Percentiles rank a stretch among this genome's conserved stretches.
Conservation (phyloP, 2,113 vertebrate species). For the Oncorhynchus clarkii region DNA sequence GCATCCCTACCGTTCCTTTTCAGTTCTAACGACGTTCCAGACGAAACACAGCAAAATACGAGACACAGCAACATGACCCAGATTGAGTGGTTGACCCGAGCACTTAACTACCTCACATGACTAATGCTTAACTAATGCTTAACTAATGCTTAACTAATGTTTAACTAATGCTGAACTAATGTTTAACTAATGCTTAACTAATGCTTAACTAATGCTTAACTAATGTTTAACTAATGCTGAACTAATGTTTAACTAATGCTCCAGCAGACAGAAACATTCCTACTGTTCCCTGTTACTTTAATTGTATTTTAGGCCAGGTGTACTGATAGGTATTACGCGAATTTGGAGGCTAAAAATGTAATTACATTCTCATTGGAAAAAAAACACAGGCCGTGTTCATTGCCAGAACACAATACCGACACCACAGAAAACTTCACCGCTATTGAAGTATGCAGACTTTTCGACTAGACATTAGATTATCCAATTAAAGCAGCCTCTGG, state of each 20-base stretch:
- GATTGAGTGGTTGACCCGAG: neutral
- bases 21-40: neutral
- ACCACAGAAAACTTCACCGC: neutral
- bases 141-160: neutral
- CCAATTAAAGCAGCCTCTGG: conserved; percentile 20
- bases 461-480: conserved; percentile 13
- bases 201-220: neutral
- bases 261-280: conserved; percentile 58
- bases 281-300: conserved; percentile 18
- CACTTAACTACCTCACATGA: neutral
- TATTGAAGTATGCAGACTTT: neutral
- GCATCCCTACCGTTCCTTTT: conserved; percentile 13
- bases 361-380: conserved; percentile 32
- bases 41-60: neutral
- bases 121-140: neutral
- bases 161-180: neutral
- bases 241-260: neutral
- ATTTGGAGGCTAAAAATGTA: conserved; percentile 45
- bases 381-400: conserved; percentile 16
- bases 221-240: neutral
- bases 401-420: conserved; percentile 11
- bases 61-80: neutral
- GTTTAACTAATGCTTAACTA: neutral
- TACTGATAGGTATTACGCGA: conserved; percentile 47
- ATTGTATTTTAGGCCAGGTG: conserved; percentile 29